phyloP scores from a whole-genome alignment of 2,113 vertebrate species.

The crab-eating macaque (Macaca fascicularis) region T2T-MFA8v1.1 NC_088393.1:2914501-2915000 shows the following conservation, averaged over 20 bases:
- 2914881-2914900: not conserved
- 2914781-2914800: not conserved
- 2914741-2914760: accelerated
- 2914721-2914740: accelerated
- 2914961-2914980: not conserved
- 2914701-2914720: not conserved
- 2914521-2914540: not conserved
- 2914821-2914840: constrained; percentile 57
- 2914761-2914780: not conserved
- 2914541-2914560: not conserved
- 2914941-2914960: not conserved
- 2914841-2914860: constrained; percentile 12
- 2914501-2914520: not conserved
- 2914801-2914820: not conserved
- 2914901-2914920: not conserved
- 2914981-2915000: accelerated
- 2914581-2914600: too few species aligned
- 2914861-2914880: constrained; percentile 13
- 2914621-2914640: not conserved
- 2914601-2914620: not conserved
- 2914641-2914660: not conserved
- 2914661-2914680: not conserved
- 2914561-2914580: not conserved
- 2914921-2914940: not conserved
- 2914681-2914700: not conserved